Percentiles rank a stretch among this genome's conserved stretches.
Evolutionary conservation across 2,113 vertebrate species (phyloP).

Genomic region (Cinclus cinclus): DNA sequence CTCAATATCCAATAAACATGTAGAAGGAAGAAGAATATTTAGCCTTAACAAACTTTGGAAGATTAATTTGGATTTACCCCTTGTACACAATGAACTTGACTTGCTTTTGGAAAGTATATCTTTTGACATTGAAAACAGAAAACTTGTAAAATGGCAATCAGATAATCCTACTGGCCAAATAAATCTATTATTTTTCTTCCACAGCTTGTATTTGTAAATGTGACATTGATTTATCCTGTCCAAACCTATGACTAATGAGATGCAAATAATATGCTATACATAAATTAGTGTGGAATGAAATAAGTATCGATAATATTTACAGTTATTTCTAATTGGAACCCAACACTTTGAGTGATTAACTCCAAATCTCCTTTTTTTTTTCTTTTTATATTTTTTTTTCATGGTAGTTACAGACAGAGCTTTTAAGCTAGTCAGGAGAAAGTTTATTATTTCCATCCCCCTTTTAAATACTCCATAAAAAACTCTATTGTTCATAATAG

Average conservation of each 20-base stretch:
- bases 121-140: neutral
- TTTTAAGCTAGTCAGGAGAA: conserved; percentile 67
- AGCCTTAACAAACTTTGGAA: neutral
- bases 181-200: neutral
- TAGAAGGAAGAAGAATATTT: fast-evolving
- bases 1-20: neutral
- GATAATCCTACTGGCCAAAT: neutral
- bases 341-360: conserved; percentile 16
- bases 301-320: conserved; percentile 30
- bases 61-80: neutral
- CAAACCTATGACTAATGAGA: neutral
- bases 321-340: conserved; percentile 27
- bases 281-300: conserved; percentile 30
- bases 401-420: conserved; percentile 22
- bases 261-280: neutral
- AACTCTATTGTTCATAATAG: conserved; percentile 76
- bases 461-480: conserved; percentile 77
- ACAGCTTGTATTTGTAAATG: neutral
- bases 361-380: neutral
- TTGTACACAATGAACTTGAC: neutral
- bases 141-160: neutral
- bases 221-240: neutral
- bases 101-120: neutral
- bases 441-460: conserved; percentile 70
- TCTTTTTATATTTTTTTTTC: conserved; percentile 35